Base-by-base conservation (phyloP, 1,140 invertebrate species). In the Papilio glaucus region DNA sequence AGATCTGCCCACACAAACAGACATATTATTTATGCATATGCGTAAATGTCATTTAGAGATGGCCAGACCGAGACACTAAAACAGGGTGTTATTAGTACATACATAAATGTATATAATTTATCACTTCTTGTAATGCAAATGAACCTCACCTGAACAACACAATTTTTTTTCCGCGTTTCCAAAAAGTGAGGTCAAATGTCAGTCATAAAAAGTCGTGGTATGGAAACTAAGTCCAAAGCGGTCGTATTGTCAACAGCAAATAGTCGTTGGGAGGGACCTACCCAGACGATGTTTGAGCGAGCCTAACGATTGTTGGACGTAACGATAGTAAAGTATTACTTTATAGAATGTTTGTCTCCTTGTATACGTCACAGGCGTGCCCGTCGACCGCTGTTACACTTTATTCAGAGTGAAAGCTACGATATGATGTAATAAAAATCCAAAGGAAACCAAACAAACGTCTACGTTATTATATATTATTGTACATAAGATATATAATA, bases 271-370 rank as follows among this genome's bases (percentile, higher is more conserved):
- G 76, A 77, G 77, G 71, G 49, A 69, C 42, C 41, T 68, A 33
- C 42, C 73, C 69, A 21, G 61, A 71, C 79, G 78, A 77, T 85
- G 77, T 85, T 85, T 85, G 82, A 73, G 72, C 72, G 76, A 79
- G 72, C 78, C 71, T 82, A 84, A 81, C 79, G 81, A 84, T 84
- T 79, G 81, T 81, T 84, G 75, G 82, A 82, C 71, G 79, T 79
- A 76, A 75, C 80, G 77, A 83, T 77, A 84, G 78, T 85, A 84
- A 85, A 85, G 77, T 85, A 79, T 81, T 85, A 84, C 74, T 85
- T 85, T 85, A 85, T 85, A 77, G 77, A 81, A 75, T 85, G 81
- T 85, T 85, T 84, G 79, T 80, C n/a, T 72, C 75, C 73, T 62
- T 76, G 82, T 83, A 26, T 57, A 82, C 80, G 84, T 85, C 81